Evolutionary conservation across 2,888 invertebrate species (phyloP).

Genomic region (Diachrysia chrysitis): DNA sequence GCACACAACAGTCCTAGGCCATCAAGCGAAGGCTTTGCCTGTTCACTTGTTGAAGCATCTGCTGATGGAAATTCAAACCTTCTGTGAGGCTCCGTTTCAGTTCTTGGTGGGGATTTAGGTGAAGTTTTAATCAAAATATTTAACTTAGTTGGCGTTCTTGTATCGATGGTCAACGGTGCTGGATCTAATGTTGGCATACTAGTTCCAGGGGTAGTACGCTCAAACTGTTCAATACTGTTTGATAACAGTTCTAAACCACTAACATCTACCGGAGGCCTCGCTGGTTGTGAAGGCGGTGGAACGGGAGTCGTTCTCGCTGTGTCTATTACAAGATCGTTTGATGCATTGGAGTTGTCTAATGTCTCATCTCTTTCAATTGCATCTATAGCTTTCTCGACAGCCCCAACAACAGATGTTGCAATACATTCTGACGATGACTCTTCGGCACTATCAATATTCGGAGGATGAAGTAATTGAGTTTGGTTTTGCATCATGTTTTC

Average conservation of each 20-base stretch:
- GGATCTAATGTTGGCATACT: constrained; percentile 78
- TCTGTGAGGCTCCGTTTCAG: constrained; percentile 77
- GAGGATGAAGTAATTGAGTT: constrained; percentile 62
- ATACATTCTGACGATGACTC: constrained; percentile 82
- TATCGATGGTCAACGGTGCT: constrained; percentile 78
- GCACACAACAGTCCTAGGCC: constrained; percentile 94
- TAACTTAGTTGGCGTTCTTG: constrained; percentile 78
- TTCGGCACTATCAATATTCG: constrained; percentile 78
- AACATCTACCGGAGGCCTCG: constrained; percentile 90
- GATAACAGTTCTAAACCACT: constrained; percentile 95
- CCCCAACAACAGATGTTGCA: constrained; percentile 73
- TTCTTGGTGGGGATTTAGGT: constrained; percentile 80
- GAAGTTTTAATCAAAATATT: constrained; percentile 85
- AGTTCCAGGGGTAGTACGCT: constrained; percentile 85
- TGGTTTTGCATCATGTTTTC: constrained; percentile 69
- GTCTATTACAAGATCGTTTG: constrained; percentile 85
- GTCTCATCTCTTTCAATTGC: constrained; percentile 82
- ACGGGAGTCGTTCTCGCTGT: constrained; percentile 77
- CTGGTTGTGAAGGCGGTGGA: constrained; percentile 54
- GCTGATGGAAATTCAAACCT: constrained; percentile 80
- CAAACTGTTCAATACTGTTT: constrained; percentile 95
- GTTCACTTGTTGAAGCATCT: constrained; percentile 71
- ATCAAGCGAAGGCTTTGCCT: constrained; percentile 86
- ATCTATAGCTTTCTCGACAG: constrained; percentile 83
- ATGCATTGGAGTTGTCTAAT: constrained; percentile 81